Evolutionary conservation across 2,113 vertebrate genomes (phyloP).

Genomic region (Osmerus eperlanus): DNA sequence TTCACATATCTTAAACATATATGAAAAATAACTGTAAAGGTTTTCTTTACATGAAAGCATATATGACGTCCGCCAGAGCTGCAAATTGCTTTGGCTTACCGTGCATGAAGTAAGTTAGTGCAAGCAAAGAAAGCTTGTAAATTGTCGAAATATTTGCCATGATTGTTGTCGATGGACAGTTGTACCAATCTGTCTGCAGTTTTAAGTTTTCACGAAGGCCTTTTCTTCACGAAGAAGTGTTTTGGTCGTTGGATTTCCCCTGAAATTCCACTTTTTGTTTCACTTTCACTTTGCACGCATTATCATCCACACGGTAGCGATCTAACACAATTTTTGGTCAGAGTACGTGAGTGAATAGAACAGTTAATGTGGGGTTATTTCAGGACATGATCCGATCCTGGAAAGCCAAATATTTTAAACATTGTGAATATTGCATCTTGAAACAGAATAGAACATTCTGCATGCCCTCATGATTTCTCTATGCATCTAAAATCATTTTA

Average conservation of each 20-base stretch:
- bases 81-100: slow-evolving; percentile 50
- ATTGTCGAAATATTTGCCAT: slow-evolving; percentile 50
- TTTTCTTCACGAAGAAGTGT: too few species aligned
- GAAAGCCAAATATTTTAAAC: too few species aligned
- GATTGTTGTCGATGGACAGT: not conserved
- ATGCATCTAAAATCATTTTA: too few species aligned
- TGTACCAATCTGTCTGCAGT: rapidly evolving
- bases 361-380: not conserved
- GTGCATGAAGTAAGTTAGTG: slow-evolving; percentile 23
- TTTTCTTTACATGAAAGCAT: not conserved
- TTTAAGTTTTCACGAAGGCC: not conserved
- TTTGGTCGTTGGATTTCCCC: not conserved
- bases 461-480: too few species aligned
- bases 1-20: too few species aligned
- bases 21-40: too few species aligned
- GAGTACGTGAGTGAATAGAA: too few species aligned
- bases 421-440: too few species aligned
- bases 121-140: slow-evolving; percentile 46
- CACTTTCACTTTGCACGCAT: not conserved
- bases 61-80: not conserved
- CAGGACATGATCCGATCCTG: not conserved
- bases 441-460: too few species aligned
- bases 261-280: not conserved
- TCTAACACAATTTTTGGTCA: too few species aligned
- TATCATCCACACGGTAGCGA: too few species aligned